Conservation (phyloP, 2,113 vertebrate species). For the Coreoperca whiteheadi region DNA sequence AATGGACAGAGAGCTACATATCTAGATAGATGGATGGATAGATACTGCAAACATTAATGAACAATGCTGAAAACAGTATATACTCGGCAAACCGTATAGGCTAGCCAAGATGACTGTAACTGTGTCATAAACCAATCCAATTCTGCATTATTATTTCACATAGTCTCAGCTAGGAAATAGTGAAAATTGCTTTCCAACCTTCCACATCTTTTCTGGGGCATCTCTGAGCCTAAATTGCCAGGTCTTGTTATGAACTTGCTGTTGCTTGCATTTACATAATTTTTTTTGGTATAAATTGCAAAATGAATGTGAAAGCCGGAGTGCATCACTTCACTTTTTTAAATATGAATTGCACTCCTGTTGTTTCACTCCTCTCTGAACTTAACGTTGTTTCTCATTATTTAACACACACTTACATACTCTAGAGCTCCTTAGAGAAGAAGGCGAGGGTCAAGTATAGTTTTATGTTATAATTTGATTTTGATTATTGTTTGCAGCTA, state of each 20-base stretch:
- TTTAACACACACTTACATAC: conserved; percentile 17
- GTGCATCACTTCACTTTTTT: background rate
- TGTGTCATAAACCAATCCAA: conserved; percentile 38
- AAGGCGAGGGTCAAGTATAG: background rate
- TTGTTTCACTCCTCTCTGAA: conserved; percentile 1
- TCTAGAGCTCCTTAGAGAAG: background rate
- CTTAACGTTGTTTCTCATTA: background rate
- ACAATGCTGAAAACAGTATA: conserved; percentile 3
- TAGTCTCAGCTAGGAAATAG: conserved; percentile 27
- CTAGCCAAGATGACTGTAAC: conserved; percentile 15
- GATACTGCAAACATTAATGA: background rate
- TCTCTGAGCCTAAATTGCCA: conserved; percentile 40
- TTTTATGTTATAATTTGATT: conserved; percentile 15
- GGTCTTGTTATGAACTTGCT: conserved; percentile 32
- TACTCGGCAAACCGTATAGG: background rate
- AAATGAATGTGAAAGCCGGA: conserved; percentile 37
- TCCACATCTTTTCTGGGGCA: conserved; percentile 47
- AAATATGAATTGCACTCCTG: background rate
- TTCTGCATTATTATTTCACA: conserved; percentile 50
- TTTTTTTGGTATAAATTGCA: background rate
- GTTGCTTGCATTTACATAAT: conserved; percentile 24
- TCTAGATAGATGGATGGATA: too few species aligned
- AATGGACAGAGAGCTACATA: background rate
- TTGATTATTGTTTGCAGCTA: conserved; percentile 30
- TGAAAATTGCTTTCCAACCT: conserved; percentile 40